Evolutionary conservation across 2,888 invertebrate species (phyloP).

Genomic region (Endotricha flammealis): DNA sequence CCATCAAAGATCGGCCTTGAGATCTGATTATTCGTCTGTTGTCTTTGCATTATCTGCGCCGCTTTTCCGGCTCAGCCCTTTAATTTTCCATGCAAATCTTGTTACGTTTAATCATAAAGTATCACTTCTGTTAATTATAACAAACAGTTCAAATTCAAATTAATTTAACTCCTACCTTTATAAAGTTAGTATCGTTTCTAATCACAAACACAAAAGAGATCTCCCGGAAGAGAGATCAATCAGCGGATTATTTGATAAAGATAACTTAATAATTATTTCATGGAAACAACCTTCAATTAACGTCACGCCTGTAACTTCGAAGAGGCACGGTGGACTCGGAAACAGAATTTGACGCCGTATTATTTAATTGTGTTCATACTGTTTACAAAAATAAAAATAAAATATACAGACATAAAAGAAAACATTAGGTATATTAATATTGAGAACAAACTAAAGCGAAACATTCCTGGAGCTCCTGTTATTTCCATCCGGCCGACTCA

Average conservation of each 20-base stretch:
- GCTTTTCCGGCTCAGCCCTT: conserved; percentile 18
- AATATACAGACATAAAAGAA: no score
- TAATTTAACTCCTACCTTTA: conserved; percentile 29
- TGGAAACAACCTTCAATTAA: no score
- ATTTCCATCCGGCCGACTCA: conserved; percentile 15
- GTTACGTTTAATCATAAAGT: conserved; percentile 31
- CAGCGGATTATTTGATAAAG: no score
- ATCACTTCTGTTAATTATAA: conserved; percentile 13
- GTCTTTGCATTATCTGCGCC: conserved; percentile 5
- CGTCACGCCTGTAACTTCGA: no score
- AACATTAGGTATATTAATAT: no score
- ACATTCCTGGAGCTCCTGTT: neutral
- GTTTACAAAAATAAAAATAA: no score
- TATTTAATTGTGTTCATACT: no score
- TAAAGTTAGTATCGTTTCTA: conserved; percentile 14
- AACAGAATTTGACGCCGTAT: no score
- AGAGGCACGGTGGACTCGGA: no score
- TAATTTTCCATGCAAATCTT: conserved; percentile 42
- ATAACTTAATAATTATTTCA: no score
- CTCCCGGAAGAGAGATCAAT: neutral
- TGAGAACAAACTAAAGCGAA: no score
- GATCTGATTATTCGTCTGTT: conserved; percentile 8
- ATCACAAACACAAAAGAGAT: neutral
- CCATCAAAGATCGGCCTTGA: conserved; percentile 1
- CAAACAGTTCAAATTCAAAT: conserved; percentile 26